Evolutionary conservation across 1,140 invertebrate species (phyloP), one percentile per base, ranked within the genome.

Genomic region (Acromyrmex heyeri): DNA sequence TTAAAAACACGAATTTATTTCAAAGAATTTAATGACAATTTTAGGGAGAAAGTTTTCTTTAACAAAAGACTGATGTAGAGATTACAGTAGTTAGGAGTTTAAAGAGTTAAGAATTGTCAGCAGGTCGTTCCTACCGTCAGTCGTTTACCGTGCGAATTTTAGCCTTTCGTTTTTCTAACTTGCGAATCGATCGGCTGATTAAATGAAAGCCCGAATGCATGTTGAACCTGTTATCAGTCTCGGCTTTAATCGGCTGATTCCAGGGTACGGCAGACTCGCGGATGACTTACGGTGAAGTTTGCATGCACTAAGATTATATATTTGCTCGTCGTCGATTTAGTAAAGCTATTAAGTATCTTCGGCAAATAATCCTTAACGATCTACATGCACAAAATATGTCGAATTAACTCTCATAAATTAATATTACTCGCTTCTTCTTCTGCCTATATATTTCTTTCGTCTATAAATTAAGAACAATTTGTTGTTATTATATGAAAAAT

Each of bases 331-430:
- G 48, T 82, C 62, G 64, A 79, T 81, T 85, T 73, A 61, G 67
- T 88, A 86, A 78, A 75, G 83, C 55, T 91, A 87, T 67, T 64
- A 85, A 79, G 50, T 83, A 83, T 86, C 59, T 77, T 81, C 70
- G 59, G 38, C 61, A 50, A 90, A 87, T 70, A 48, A 48, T 81
- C 10, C 55, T 89, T 75, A 73, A 61, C 61, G 6, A 73, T 65
- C 55, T 59, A 70, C 48, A 34, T 38, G 70, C 70, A 67, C 18
- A 72, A 50, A 69, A 30, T 48, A 81, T 69, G 12, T 57, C 24
- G 5, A 18, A 30, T 8, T 38, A 27, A 24, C 16, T 77, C 16
- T 67, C 30, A 57, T 70, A 81, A 82, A 70, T 78, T 86, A 81
- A 86, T 65, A 70, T 59, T 75, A 62, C 14, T 50, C 18, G 62